Evolutionary conservation across 2,113 vertebrate genomes (phyloP).

Genomic region (Seriola rivoliana): DNA sequence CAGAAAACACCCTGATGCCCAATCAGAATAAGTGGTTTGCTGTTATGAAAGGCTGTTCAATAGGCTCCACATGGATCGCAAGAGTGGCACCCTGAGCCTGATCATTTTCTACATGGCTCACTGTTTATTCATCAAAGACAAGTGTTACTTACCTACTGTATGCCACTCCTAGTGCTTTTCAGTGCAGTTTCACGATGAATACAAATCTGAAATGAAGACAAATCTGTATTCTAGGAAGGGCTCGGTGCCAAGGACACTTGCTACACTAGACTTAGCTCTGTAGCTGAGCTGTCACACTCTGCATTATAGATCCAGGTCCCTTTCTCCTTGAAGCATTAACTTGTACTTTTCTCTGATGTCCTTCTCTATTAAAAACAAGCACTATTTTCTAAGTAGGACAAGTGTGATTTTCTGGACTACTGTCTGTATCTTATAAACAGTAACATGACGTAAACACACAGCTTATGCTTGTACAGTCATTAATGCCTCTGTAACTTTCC

Average conservation of each 20-base stretch:
- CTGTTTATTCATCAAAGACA: not conserved
- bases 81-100: not conserved
- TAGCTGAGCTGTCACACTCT: constrained; percentile 34
- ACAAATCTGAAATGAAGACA: not conserved
- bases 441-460: constrained; percentile 17
- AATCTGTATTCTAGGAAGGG: constrained; percentile 51
- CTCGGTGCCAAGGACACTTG: constrained; percentile 48
- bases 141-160: not conserved
- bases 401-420: not conserved
- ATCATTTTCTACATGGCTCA: not conserved
- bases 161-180: not conserved
- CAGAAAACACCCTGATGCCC: not conserved
- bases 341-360: not conserved
- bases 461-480: not conserved
- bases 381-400: not conserved
- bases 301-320: not conserved
- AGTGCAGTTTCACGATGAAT: not conserved
- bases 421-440: constrained; percentile 1
- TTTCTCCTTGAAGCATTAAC: constrained; percentile 7
- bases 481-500: constrained; percentile 65
- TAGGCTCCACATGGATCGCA: not conserved
- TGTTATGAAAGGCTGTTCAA: not conserved
- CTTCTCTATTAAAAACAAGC: not conserved
- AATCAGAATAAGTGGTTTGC: not conserved
- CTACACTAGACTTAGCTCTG: constrained; percentile 35